Evolutionary conservation across 2,113 vertebrate genomes (phyloP).

Genomic region (Amia ocellicauda): DNA sequence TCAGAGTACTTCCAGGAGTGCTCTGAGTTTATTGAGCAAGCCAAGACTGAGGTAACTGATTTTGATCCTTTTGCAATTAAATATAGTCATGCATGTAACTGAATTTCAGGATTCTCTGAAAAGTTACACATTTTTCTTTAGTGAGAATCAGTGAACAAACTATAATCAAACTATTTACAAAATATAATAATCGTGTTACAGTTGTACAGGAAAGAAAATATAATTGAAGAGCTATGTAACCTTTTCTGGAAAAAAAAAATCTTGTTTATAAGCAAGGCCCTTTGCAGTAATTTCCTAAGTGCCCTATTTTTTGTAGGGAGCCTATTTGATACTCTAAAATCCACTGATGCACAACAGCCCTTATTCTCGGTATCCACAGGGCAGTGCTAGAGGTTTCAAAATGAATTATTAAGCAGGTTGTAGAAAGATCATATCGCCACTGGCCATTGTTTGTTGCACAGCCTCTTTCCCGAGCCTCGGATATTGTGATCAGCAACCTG

Average conservation of each 20-base stretch:
- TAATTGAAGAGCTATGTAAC: too few relatives aligned
- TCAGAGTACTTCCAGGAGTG: constrained; percentile 81
- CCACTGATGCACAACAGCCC: constrained; percentile 12
- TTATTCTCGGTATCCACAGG: constrained; percentile 27
- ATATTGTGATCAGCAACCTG: constrained; percentile 65
- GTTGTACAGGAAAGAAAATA: too few relatives aligned
- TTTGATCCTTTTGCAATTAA: background rate
- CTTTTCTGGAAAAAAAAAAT: too few relatives aligned
- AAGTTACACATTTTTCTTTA: too few relatives aligned
- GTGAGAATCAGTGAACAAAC: too few relatives aligned
- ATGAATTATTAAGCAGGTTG: constrained; percentile 58
- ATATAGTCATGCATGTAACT: too few relatives aligned
- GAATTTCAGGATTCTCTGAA: too few relatives aligned
- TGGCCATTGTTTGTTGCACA: constrained; percentile 44
- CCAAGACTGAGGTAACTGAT: constrained; percentile 72
- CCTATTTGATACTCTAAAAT: constrained; percentile 28
- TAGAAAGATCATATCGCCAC: constrained; percentile 61
- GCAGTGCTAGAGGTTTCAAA: constrained; percentile 49
- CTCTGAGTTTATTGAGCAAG: constrained; percentile 86
- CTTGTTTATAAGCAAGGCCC: too few relatives aligned
- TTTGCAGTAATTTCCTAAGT: constrained; percentile 31
- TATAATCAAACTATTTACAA: too few relatives aligned
- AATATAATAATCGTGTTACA: background rate
- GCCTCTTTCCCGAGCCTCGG: constrained; percentile 67
- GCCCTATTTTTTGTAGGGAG: constrained; percentile 23